phyloP scores from a whole-genome alignment of 2,888 invertebrate genomes.

The Heliothis peltigera region DNA sequence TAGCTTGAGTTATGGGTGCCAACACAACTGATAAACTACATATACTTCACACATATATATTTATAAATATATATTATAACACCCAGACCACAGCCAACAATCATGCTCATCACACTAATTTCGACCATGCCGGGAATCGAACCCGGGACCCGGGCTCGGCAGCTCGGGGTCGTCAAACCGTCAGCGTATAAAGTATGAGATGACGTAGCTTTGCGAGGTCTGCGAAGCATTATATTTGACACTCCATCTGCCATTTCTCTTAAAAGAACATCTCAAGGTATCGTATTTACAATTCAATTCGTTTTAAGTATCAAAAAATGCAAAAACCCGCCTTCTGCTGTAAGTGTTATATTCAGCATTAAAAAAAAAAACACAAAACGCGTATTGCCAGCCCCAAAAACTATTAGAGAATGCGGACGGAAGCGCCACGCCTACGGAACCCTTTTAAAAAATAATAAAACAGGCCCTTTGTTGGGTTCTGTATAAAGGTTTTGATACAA shows the following conservation, averaged over 20 bases:
- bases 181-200: too few relatives aligned
- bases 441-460: slow-evolving; percentile 76
- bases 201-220: too few relatives aligned
- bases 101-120: too few relatives aligned
- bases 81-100: too few relatives aligned
- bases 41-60: too few relatives aligned
- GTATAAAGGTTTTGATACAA: slow-evolving; percentile 67
- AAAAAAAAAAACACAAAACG: slow-evolving; percentile 64
- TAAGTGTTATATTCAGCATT: slow-evolving; percentile 73
- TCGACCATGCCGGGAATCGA: too few relatives aligned
- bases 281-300: slow-evolving; percentile 27
- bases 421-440: slow-evolving; percentile 76
- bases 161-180: too few relatives aligned
- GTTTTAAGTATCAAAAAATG: slow-evolving; percentile 52
- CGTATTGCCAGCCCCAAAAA: slow-evolving; percentile 68
- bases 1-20: too few relatives aligned
- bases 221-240: neutral
- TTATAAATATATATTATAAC: too few relatives aligned
- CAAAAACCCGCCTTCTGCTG: slow-evolving; percentile 52
- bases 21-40: too few relatives aligned
- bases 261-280: slow-evolving; percentile 18
- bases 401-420: slow-evolving; percentile 69
- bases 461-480: slow-evolving; percentile 58
- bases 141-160: too few relatives aligned
- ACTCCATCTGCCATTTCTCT: slow-evolving; percentile 17